Conservation (phyloP, 2,888 invertebrate species). For the Rhorus exstirpatorius region DNA sequence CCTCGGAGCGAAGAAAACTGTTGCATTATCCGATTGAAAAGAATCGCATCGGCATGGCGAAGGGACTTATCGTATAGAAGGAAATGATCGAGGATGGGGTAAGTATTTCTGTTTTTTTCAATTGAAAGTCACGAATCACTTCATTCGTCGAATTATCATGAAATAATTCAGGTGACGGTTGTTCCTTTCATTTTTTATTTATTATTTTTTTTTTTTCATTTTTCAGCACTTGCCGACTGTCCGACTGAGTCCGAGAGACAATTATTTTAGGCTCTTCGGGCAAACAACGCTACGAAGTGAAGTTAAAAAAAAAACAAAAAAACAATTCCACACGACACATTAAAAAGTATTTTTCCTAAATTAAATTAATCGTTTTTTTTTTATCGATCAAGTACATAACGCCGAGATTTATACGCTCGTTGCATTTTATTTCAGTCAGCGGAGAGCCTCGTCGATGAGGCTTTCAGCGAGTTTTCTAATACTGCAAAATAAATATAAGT, state of each 20-base stretch:
- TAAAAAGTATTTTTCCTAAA: slow-evolving; percentile 26
- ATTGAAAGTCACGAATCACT: too few relatives aligned
- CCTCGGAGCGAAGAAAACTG: neutral
- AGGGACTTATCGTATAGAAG: slow-evolving; percentile 24
- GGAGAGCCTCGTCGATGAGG: neutral
- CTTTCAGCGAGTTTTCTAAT: neutral
- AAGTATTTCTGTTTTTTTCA: neutral
- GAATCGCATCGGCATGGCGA: neutral
- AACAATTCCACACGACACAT: too few relatives aligned
- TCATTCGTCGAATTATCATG: neutral
- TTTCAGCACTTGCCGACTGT: neutral
- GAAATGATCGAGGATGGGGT: slow-evolving; percentile 31
- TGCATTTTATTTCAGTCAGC: neutral
- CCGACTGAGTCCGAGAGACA: neutral
- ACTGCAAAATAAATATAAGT: slow-evolving; percentile 26
- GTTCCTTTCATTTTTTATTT: too few relatives aligned
- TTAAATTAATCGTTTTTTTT: slow-evolving; percentile 8
- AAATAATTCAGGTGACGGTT: too few relatives aligned
- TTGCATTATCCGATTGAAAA: neutral
- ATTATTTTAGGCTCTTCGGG: neutral
- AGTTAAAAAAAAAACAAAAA: too few relatives aligned
- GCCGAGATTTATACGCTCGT: slow-evolving; percentile 22
- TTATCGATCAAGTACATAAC: slow-evolving; percentile 35
- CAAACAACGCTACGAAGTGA: neutral
- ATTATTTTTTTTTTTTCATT: neutral